Base-by-base conservation (phyloP, 2,888 invertebrate genomes). In the Leuctra nigra region DNA sequence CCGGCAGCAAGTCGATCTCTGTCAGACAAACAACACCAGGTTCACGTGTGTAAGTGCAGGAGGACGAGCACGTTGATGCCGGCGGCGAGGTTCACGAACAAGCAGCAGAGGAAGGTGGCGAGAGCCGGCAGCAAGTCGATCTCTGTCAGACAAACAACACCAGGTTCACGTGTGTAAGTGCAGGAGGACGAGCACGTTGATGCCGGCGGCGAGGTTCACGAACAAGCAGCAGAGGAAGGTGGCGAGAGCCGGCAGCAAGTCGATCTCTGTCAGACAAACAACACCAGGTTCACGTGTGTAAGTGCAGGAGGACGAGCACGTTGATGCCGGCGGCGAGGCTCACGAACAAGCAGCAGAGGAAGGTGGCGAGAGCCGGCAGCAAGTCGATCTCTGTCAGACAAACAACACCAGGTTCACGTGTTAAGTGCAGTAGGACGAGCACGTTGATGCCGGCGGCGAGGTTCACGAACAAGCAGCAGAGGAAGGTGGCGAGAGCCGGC, bases 1-100 rank as follows among this genome's bases (percentile, higher is more conserved):
- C 82, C 13, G 84, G 83, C 55, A 85, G 73, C 60, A 86, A 70
- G 68, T 86, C 85, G 58, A 79, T 73, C 72, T 83, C 85, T 86
- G 70, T 24, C 73, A 53, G 6, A 64, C 60, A 60, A 60, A 61
- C 14, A 29, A 29, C 6, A 29, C 11, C 11, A 29, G 11, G 11
- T 7, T 29, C 29, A 29, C 29, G 6, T 29, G 29, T 29, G 6
- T 11, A 29, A 82, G n/a, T 83, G 82, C 29, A 84, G 70, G 20
- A 83, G 71, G 65, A 82, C 79, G 41, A 81, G 64, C 33, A 84
- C 72, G 66, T 83, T 83, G 62, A 86, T 85, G 53, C 86, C 86
- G 63, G 82, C 73, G 72, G 85, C 83, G 41, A 84, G 74, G 53
- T 83, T 77, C 50, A 83, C 71, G 57, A 82, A 75, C 29, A 86